Conservation (phyloP, 2,113 vertebrate genomes). For the Labeo catla region DNA sequence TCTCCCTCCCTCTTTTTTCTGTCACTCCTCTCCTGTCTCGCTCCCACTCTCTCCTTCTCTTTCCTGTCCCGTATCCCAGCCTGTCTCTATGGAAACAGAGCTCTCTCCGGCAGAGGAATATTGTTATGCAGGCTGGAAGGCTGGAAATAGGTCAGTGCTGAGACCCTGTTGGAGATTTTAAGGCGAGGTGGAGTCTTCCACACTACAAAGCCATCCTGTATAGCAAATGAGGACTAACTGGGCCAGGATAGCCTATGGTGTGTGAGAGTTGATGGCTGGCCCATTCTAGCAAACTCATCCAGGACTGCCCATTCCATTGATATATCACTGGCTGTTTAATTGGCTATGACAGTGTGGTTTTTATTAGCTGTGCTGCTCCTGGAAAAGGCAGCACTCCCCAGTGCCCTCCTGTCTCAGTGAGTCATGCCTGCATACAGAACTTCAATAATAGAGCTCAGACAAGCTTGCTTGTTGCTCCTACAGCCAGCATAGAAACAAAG, state of each 20-base stretch:
- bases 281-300: conserved; percentile 24
- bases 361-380: conserved; percentile 37
- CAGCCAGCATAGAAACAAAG: conserved; percentile 8
- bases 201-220: neutral
- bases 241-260: neutral
- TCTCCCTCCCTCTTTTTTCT: conserved; percentile 25
- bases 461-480: conserved; percentile 4
- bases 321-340: conserved; percentile 42
- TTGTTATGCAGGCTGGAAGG: conserved; percentile 41
- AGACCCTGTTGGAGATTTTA: conserved; percentile 38
- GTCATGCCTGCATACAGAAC: conserved; percentile 43
- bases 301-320: conserved; percentile 35
- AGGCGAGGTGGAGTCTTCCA: conserved; percentile 9
- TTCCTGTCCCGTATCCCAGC: conserved; percentile 32
- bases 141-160: conserved; percentile 57
- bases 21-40: conserved; percentile 47
- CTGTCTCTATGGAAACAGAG: conserved; percentile 68
- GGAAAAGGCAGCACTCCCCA: conserved; percentile 37
- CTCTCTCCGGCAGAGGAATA: conserved; percentile 32
- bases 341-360: conserved; percentile 44
- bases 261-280: neutral
- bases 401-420: conserved; percentile 38
- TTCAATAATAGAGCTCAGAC: conserved; percentile 42
- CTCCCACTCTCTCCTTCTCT: conserved; percentile 24
- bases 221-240: neutral